Base-by-base conservation (phyloP, 2,888 invertebrate genomes). In the Mythimna impura region DNA sequence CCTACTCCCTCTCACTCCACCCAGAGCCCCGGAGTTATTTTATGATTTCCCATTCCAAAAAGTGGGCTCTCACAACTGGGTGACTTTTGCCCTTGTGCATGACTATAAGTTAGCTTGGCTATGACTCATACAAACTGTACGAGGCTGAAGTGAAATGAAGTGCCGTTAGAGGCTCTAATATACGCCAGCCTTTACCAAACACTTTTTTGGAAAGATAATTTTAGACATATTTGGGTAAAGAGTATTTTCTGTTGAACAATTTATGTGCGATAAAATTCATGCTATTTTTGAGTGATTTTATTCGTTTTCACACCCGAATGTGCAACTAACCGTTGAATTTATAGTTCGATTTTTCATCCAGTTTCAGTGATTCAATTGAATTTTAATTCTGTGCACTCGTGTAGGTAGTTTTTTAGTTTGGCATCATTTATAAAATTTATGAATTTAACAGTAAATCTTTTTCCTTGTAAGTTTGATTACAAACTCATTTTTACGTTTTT, bases 171-270 rank as follows among this genome's bases (percentile, higher is more conserved):
- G n/a, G 60, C 10, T 60, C 10, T 58, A 58, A 61, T 61, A 22
- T 61, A n/a, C 61, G 61, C 22, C 22, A 61, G 22, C 22, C 61
- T 22, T 67, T 69, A 63, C 14, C 58, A 63, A 57, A 61, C 65
- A 55, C 61, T 74, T 60, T 80, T 84, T 85, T 71, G 43, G 54
- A 14, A 20, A 63, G 68, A 78, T 85, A 80, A 83, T 85, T 84
- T 81, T 84, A 84, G 84, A 84, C 43, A 62, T 58, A 55, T 70
- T 65, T 62, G 60, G 58, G 58, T 57, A 52, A 60, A 80, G 80
- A 25, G 60, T 80, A 71, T 71, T 82, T 72, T 50, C 22, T 61
- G 55, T 47, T n/a, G 30, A 54, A 22, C 22, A 43, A 25, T 71
- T 65, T 69, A 64, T 36, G 36, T 47, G 40, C 25, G 25, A 40